Base-by-base conservation (phyloP, 2,113 vertebrate genomes). In the Actenoides hombroni region DNA sequence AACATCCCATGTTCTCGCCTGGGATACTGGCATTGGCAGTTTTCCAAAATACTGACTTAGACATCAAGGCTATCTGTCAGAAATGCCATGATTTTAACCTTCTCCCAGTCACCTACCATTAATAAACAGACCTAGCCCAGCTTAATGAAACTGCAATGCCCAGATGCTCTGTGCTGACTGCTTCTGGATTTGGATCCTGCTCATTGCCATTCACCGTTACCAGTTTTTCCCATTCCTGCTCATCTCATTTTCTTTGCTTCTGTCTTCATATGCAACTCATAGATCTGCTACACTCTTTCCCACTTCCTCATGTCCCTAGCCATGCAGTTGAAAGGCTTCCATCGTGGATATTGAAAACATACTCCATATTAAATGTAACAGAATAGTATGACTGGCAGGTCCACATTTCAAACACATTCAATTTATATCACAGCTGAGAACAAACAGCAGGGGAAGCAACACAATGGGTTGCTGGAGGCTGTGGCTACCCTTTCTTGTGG, bases 401-500 rank as follows among this genome's bases (percentile, higher is more conserved):
- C 94, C 88, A 60, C n/a, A 56, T 83, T 88, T 93, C 86, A 81
- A 82, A 88, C 79, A 93, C 76, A 56, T 95, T 77, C 56, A 86
- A 64, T 93, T 90, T 92, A 83, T 77, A 88, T 94, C 83, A 65
- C 56, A 76, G 16, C 73, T 86, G 88, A 96, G 60, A 86, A 94
- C 71, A 78, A 92, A 92, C 88, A 93, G 80, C 65, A 79, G 83
- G 83, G 90, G 88, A 96, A 95, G 95, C 77, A 88, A 84, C 92
- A 96, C 68, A 86, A 85, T 92, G 94, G 95, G 80, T 86, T 93
- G 26, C 64, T 96, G 90, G 69, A 93, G 77, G 64, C 40, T 93
- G 93, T 95, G 95, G 95, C 90, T 97, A 74, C 80, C 73, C 91
- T 94, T 96, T 96, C 85, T 93, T 92, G 91, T 94, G 83, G 77